Base-by-base conservation (phyloP, 1,140 invertebrate species). In the Orius insidiosus region DNA sequence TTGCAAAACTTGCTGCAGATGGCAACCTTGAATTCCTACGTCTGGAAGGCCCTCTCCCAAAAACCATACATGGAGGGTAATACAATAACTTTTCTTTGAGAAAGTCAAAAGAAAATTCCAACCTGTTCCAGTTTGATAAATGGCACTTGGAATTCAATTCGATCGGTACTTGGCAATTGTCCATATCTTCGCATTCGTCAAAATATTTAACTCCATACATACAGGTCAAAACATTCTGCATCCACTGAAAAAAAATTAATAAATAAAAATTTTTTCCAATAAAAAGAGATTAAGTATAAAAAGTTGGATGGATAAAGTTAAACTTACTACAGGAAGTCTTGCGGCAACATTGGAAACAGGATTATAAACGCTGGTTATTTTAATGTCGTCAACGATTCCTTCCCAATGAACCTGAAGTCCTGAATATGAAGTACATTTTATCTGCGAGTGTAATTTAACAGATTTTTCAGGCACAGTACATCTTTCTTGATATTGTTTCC, bases 341-440 rank as follows among this genome's bases (percentile, higher is more conserved):
- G 41, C 14, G 13, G 50, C 45, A 16, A 55, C 9, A 18, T 37
- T 35, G 9, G 47, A 72, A 40, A 75, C 67, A 44, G 63, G 67
- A 54, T 85, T 85, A 11, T 60, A 61, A 1, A 80, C 65, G 8
- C 64, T 69, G 36, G 63, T 69, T 5, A 85, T 58, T 50, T 69
- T 69, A 1, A 80, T 70, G 41, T 77, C 73, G 2, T 69, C 69
- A 0, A 84, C 68, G 53, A 74, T 78, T 30, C 80, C 80, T 51
- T 80, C 72, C 80, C 80, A 84, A 32, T 71, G 68, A 3, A 84
- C 64, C 1, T 66, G 59, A 18, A 74, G 60, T 8, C 77, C 72
- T 45, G 78, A 72, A 1, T 84, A 57, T 33, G 78, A 66, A 0
- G 74, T 65, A 53, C 81, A 85, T 38, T 72, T 71, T 0, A 78